Evolutionary conservation across 1,140 invertebrate species (phyloP), one percentile per base, ranked within the genome.

Genomic region (Drosophila mayri): DNA sequence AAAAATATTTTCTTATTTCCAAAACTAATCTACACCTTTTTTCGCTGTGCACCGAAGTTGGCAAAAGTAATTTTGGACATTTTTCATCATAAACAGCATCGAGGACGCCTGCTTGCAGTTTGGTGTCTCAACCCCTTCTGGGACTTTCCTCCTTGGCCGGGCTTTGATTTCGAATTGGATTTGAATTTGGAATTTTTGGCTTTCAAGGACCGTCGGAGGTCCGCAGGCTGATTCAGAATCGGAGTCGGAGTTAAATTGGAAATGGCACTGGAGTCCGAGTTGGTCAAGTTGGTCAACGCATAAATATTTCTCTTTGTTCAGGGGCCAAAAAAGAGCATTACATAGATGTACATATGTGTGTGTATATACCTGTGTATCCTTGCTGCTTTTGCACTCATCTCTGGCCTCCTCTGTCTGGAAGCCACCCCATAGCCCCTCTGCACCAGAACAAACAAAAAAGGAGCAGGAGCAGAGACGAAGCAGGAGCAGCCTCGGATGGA

Each of bases 241-340:
- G 11, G 60, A 50, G 60, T n/a, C 11, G 11, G 32, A 47, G 55
- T 43, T 49, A 58, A 65, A 67, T 50, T 28, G 60, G 49, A 74
- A 54, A 35, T 40, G 74, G 41, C 62, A 55, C 25, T 52, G 58
- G 65, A 78, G 75, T 38, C 38, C 40, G 38, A 68, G 58, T 68
- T 68, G 68, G 68, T 72, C 74, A 78, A 76, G 74, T 67, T 80
- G 80, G 84, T 83, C 76, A 79, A 79, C 85, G 72, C 81, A 88
- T 88, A 90, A 88, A 88, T 88, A 88, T 88, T 88, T 88, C 85
- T 73, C 85, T 88, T 88, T 88, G 85, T 81, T 90, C 62, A 72
- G 52, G 66, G 54, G 41, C 57, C 59, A 66, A 76, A 79, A 59
- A 76, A 79, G 67, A 83, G 74, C 59, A 73, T 60, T 46, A 44